Base-by-base conservation (phyloP, 2,888 invertebrate genomes). In the Isotomurus palustris region DNA sequence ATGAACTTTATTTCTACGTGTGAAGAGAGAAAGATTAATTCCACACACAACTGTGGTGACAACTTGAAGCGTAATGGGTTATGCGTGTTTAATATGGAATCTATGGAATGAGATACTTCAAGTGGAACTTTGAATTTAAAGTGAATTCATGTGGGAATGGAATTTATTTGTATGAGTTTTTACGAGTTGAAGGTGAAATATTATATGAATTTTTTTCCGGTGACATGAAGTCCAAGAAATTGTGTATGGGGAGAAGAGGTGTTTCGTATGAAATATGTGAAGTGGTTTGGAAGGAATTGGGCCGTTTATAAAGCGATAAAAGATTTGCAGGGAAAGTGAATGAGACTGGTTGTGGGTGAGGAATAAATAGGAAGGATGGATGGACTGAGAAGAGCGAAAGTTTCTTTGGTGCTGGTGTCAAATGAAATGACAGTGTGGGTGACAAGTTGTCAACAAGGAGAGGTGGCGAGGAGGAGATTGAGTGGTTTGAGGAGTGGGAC, bases 371-470 rank as follows among this genome's bases (percentile, higher is more conserved):
- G 32, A 32, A 32, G 32, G 32, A 8, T 32, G 32, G 32, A 32
- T 32, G 32, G 32, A 32, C 12, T 8, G 32, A 32, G 10, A 12
- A 12, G 32, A n/a, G n/a, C 38, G 14, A n/a, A 14, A 14, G 19
- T n/a, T 38, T n/a, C 38, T 43, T 21, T 43, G 43, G 21, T 43
- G 5, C 43, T 24, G 12, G 5, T 43, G 43, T 43, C 43, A 43
- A 6, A 14, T 21, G 21, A 43, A 4, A 43, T 21, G 43, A 43
- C 25, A 43, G 25, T 6, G 8, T 43, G 8, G 38, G 38, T 38
- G 38, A 38, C 38, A 38, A 38, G 38, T 38, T 38, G 38, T 38
- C 38, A 38, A 14, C 38, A 38, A 38, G 38, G n/a, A n/a, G n/a
- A n/a, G n/a, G n/a, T n/a, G n/a, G n/a, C n/a, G n/a, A n/a, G n/a